Percentiles rank a stretch among this genome's conserved stretches.
These are phyloP conservation scores for Anhinga anhinga DNA, from an alignment of 2,113 vertebrate genomes.

Conservation along the genomic window DNA sequence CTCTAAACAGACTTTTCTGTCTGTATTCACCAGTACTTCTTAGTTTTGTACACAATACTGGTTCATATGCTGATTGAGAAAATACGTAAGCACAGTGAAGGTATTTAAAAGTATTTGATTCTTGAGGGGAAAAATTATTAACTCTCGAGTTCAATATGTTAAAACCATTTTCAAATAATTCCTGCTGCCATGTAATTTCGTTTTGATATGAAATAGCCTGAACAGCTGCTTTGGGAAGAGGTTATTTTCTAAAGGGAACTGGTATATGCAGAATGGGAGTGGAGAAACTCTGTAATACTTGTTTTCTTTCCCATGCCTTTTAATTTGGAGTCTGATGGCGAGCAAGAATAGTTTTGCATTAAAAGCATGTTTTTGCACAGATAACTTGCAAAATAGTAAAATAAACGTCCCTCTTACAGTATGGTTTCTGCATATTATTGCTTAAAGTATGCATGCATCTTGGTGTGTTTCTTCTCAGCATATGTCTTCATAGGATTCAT, in stretches of 20 bases:
- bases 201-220: neutral
- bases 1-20: neutral
- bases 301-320: neutral
- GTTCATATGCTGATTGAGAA: neutral
- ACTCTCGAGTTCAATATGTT: neutral
- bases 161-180: neutral
- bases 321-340: neutral
- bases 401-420: neutral
- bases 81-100: neutral
- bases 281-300: neutral
- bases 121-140: neutral
- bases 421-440: neutral
- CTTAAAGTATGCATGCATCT: neutral
- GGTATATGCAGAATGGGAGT: neutral
- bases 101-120: neutral
- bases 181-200: neutral
- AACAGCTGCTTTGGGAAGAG: neutral
- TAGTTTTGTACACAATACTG: neutral
- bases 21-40: neutral
- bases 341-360: neutral
- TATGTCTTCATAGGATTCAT: neutral
- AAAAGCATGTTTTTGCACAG: neutral
- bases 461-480: rapidly evolving
- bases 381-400: neutral
- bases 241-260: neutral